Conservation (phyloP, 2,113 vertebrate genomes). For the Phodopus roborovskii region DNA sequence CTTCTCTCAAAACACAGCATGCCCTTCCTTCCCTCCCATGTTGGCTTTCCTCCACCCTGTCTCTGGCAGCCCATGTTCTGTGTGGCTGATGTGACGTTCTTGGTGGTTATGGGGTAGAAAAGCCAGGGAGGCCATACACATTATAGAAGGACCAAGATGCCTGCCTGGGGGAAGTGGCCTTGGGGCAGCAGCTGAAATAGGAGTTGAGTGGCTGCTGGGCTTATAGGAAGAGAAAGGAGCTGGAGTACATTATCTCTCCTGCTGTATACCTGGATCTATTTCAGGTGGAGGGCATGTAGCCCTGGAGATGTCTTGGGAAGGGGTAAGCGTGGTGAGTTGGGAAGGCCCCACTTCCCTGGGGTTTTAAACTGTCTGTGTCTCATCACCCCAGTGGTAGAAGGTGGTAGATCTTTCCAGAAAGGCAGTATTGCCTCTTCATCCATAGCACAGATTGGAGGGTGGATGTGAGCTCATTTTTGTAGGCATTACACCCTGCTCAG, state of each 20-base stretch:
- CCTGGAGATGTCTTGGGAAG: not conserved
- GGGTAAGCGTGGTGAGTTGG: not conserved
- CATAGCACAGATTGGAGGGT: accelerated
- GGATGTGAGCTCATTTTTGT: accelerated
- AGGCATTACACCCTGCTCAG: accelerated
- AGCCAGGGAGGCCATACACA: not conserved
- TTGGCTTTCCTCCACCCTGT: not conserved
- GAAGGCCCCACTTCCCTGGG: accelerated
- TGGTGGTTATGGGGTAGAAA: not conserved
- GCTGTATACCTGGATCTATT: not conserved
- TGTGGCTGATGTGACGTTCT: not conserved
- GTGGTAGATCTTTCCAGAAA: accelerated
- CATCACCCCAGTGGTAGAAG: accelerated
- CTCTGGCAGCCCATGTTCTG: not conserved
- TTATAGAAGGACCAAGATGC: not conserved
- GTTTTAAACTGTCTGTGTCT: not conserved
- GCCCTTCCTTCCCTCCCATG: too few species aligned
- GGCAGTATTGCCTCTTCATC: accelerated
- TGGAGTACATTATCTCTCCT: not conserved
- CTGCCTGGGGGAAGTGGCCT: not conserved
- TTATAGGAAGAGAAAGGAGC: not conserved
- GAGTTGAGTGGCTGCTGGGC: not conserved
- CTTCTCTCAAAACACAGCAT: not conserved
- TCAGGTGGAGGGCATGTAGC: not conserved
- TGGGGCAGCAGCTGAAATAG: not conserved